Base-by-base conservation (phyloP, 2,797 vertebrate genomes). In the Lagorchestes hirsutus region DNA sequence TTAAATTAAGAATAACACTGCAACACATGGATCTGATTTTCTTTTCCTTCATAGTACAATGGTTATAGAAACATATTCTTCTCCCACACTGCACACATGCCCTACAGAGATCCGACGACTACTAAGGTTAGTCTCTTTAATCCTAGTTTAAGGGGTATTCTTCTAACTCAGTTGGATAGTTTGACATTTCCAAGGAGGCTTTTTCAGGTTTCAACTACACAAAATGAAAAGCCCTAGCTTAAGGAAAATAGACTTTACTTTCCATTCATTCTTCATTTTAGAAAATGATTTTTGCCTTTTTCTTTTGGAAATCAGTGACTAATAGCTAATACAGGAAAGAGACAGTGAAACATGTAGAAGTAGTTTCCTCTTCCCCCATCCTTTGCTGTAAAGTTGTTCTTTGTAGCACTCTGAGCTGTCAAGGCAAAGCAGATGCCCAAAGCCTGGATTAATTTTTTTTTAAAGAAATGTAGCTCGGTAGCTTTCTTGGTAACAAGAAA, bases 221-320 rank as follows among this genome's bases (percentile, higher is more conserved):
- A 54, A 92, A 94, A 59, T 55, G 34, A 97, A 62, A 93, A 96
- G 54, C 50, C 5, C 57, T 16, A 52, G 54, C 58, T 94, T 94
- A 97, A 97, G 95, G 57, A 95, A 96, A 93, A 95, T 52, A 95
- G 46, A 92, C 74, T 74, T 2, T 59, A 90, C 0, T 40, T 57
- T 82, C 2, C 54, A 62, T 3, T 87, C 18, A 93, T 55, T 93
- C 1, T 67, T 54, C 50, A 5, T 90, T 27, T 87, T n/a, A 95
- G 50, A 52, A 67, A 34, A 11, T 24, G 40, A 24, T 6, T 82
- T 62, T 92, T 40, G 1, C 54, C 12, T 6, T 3, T 59, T 62
- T 67, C 12, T 87, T 24, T 59, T 92, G n/a, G 40, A 82, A 58
- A 67, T 54, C 74, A 57, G 59, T 96, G 82, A 95, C 93, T 96